Conservation (phyloP, 2,113 vertebrate genomes). For the Syngnathus typhle region DNA sequence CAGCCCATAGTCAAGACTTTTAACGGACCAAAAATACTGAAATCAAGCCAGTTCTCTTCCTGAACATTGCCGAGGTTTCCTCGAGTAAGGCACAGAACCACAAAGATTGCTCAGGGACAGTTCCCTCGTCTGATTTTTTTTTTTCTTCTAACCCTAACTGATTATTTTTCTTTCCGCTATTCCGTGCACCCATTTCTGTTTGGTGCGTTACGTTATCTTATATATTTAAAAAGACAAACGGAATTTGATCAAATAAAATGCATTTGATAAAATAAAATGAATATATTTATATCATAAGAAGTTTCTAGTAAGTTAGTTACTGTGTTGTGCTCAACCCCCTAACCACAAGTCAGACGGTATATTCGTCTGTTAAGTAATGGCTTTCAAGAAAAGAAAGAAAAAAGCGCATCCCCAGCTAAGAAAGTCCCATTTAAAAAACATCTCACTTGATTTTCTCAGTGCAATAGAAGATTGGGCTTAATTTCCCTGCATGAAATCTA, state of each 20-base stretch:
- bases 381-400: conserved; percentile 15
- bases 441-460: conserved; percentile 15
- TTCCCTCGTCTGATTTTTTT: too few relatives aligned
- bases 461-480: conserved; percentile 24
- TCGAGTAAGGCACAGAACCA: too few relatives aligned
- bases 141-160: too few relatives aligned
- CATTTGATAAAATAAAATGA: not conserved
- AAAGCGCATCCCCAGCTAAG: conserved; percentile 16
- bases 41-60: too few relatives aligned
- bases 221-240: not conserved
- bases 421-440: conserved; percentile 22
- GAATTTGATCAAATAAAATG: not conserved
- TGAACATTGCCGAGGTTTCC: too few relatives aligned
- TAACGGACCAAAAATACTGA: too few relatives aligned
- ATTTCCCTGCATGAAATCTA: conserved; percentile 25
- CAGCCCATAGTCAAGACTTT: too few relatives aligned
- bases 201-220: too few relatives aligned
- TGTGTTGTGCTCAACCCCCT: not conserved
- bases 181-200: too few relatives aligned
- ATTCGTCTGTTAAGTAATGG: conserved; percentile 14
- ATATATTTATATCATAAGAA: not conserved
- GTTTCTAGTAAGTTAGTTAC: not conserved
- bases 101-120: too few relatives aligned
- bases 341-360: not conserved
- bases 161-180: too few relatives aligned